These are phyloP conservation scores for Pyrrhosoma nymphula DNA, from an alignment of 2,888 invertebrate genomes.

Conservation along the genomic window DNA sequence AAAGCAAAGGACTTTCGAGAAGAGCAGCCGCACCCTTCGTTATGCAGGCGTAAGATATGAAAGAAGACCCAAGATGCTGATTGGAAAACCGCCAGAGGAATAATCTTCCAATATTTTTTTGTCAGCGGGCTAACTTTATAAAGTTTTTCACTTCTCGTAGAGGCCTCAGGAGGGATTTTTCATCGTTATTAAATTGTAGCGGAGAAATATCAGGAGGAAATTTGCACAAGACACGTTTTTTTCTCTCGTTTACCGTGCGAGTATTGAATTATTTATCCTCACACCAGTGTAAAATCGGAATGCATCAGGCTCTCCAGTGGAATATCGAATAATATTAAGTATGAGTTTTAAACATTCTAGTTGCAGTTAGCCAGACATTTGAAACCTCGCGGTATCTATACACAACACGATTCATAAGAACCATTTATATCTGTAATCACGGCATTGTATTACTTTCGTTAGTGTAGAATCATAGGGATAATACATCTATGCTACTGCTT, in stretches of 20 bases:
- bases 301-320: not conserved
- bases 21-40: not conserved
- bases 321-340: too few species aligned
- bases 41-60: not conserved
- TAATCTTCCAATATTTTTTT: constrained; percentile 43
- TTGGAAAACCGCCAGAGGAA: constrained; percentile 30
- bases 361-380: too few species aligned
- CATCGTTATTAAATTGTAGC: constrained; percentile 41
- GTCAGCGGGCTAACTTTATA: not conserved
- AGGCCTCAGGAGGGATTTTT: not conserved
- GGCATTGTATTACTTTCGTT: too few species aligned
- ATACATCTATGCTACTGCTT: too few species aligned
- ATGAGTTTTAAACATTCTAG: too few species aligned
- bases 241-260: not conserved
- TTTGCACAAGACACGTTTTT: not conserved
- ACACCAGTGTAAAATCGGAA: not conserved
- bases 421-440: too few species aligned
- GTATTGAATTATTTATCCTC: not conserved
- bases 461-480: too few species aligned
- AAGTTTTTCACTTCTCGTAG: not conserved
- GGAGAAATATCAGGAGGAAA: not conserved
- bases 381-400: too few species aligned
- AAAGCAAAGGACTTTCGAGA: not conserved
- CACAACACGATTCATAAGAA: too few species aligned
- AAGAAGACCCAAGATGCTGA: not conserved